Conservation (phyloP, 2,888 invertebrate genomes). For the Pollenia amentaria region DNA sequence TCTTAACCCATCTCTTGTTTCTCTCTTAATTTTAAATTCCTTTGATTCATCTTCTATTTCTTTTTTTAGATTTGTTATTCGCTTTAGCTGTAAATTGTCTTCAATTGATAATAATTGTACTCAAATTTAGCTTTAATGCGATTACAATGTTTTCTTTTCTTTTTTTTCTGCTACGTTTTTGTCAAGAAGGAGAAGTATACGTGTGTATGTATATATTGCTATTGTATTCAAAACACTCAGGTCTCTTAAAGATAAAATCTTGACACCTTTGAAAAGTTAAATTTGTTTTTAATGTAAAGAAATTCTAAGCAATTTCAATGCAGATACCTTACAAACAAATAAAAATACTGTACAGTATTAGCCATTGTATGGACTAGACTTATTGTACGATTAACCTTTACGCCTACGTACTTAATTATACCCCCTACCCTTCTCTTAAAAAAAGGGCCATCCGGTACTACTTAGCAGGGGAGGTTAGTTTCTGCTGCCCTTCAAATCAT, state of each 20-base stretch:
- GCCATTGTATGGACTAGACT: not conserved
- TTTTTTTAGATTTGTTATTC: conserved; percentile 7
- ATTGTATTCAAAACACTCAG: conserved; percentile 42
- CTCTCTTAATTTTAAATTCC: not conserved
- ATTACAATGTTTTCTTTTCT: conserved; percentile 57
- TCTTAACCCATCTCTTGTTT: conserved; percentile 7
- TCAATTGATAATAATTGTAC: conserved; percentile 82
- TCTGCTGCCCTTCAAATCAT: too few relatives aligned
- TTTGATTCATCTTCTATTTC: conserved; percentile 7
- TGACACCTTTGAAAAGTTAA: conserved; percentile 63
- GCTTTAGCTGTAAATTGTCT: conserved; percentile 78
- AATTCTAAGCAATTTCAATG: not conserved
- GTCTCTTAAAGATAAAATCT: conserved; percentile 50
- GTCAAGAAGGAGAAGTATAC: not conserved
- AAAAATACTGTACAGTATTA: not conserved
- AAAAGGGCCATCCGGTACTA: too few relatives aligned
- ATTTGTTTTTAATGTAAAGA: not conserved
- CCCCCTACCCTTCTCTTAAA: too few relatives aligned
- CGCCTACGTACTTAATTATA: too few relatives aligned
- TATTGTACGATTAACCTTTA: not conserved
- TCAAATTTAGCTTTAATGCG: conserved; percentile 71
- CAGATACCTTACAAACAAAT: conserved; percentile 19
- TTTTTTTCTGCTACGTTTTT: conserved; percentile 26
- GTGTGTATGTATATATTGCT: not conserved
- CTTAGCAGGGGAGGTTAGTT: too few relatives aligned